phyloP scores from a whole-genome alignment of 2,888 invertebrate genomes.

The Drosophila helvetica region DNA sequence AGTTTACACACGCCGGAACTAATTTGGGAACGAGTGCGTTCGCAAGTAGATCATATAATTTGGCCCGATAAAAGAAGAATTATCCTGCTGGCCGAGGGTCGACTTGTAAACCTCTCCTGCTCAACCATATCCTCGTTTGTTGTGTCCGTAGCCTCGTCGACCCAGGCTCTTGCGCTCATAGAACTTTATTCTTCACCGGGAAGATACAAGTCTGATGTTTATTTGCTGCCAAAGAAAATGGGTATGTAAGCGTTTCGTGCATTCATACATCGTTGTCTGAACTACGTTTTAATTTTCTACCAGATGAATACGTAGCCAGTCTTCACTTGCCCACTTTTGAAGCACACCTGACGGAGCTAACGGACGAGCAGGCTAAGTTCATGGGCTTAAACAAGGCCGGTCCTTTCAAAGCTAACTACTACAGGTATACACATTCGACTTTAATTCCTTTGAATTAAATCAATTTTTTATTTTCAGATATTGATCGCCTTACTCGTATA shows the following conservation, averaged over 20 bases:
- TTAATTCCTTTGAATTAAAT: conserved; percentile 5
- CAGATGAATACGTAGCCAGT: conserved; percentile 98
- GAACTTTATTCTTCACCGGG: conserved; percentile 96
- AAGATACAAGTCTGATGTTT: conserved; percentile 97
- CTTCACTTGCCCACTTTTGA: conserved; percentile 97
- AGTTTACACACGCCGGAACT: conserved; percentile 96
- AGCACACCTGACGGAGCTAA: conserved; percentile 96
- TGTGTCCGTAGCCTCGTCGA: conserved; percentile 97
- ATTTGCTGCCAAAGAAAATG: conserved; percentile 98
- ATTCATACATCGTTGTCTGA: no score
- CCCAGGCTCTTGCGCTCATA: conserved; percentile 97
- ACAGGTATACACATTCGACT: conserved; percentile 88
- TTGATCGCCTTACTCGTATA: no score
- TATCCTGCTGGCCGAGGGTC: conserved; percentile 95
- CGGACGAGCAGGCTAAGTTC: conserved; percentile 98
- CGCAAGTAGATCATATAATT: conserved; percentile 98
- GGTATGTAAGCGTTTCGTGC: conserved; percentile 85
- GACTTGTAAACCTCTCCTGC: conserved; percentile 97
- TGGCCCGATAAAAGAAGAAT: conserved; percentile 98
- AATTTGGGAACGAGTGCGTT: conserved; percentile 97
- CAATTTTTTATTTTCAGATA: no score
- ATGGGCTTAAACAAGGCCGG: conserved; percentile 98
- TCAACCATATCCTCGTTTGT: conserved; percentile 98
- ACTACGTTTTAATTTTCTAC: background rate
- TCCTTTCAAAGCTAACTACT: conserved; percentile 98